Conservation (phyloP, 2,888 invertebrate species). For the Caenorhabditis afra region DNA sequence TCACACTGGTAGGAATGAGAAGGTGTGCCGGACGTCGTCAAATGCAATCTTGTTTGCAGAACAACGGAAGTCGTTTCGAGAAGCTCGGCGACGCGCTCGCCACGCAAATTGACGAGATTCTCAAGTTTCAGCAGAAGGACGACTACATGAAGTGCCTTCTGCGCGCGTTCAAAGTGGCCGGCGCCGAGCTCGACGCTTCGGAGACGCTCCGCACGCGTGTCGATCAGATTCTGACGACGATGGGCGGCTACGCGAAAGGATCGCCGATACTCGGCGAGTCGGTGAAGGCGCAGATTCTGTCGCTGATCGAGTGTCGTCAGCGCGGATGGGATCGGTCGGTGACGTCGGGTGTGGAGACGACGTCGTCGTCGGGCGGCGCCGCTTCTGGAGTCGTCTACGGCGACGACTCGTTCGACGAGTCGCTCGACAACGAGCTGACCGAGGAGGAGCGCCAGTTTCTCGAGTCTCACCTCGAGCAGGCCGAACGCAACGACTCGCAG, state of each 20-base stretch:
- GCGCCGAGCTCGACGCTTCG: conserved; percentile 47
- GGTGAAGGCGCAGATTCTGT: conserved; percentile 54
- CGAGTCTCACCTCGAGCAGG: conserved; percentile 58
- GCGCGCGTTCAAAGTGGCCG: conserved; percentile 47
- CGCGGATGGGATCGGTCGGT: conserved; percentile 58
- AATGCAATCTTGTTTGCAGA: conserved; percentile 43
- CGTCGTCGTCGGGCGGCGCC: neutral
- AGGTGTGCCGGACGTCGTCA: too few relatives aligned
- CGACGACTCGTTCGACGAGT: conserved; percentile 38
- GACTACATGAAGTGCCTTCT: conserved; percentile 44
- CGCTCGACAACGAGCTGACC: conserved; percentile 52
- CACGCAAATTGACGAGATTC: conserved; percentile 51
- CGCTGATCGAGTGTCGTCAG: conserved; percentile 55
- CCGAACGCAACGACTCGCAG: conserved; percentile 35
- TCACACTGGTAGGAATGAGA: conserved; percentile 33
- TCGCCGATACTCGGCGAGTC: conserved; percentile 54
- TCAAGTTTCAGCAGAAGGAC: conserved; percentile 41
- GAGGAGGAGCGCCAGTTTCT: conserved; percentile 60
- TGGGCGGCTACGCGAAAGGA: conserved; percentile 59
- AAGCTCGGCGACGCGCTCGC: conserved; percentile 32
- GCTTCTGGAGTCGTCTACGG: too few relatives aligned
- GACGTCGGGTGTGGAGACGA: too few relatives aligned
- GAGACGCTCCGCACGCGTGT: conserved; percentile 11
- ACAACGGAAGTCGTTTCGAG: conserved; percentile 45
- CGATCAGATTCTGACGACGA: conserved; percentile 56